Base-by-base conservation (phyloP, 2,888 invertebrate genomes). In the Sesamia inferens region DNA sequence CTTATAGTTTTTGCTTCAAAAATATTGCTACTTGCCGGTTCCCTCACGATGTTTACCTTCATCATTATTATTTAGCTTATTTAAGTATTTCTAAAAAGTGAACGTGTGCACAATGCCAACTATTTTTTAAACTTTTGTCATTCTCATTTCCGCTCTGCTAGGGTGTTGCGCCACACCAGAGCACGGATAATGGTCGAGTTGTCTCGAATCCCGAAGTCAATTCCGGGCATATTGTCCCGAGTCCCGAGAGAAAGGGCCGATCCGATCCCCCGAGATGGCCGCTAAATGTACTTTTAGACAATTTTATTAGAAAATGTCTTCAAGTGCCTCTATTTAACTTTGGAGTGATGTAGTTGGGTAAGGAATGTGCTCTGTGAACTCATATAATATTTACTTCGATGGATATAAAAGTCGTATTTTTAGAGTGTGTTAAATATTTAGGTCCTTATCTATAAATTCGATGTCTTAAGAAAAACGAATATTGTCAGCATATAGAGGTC, bases 201-300 rank as follows among this genome's bases (percentile, higher is more conserved):
- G 93, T 93, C 93, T 93, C 88, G 94, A 94, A 94, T 92, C 94
- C 93, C 90, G 90, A 90, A 94, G 94, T 94, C 94, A 94, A 94
- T 94, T 94, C 91, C 88, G 88, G 88, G 87, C 91, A 90, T 89
- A 93, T 93, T 94, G 94, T 93, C 91, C 92, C 85, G 74, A 78
- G 93, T 92, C 92, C 92, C 84, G 74, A 76, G 83, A 89, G 88
- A 90, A 85, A 85, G 74, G 87, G 68, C 85, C 82, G 86, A 84
- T 78, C 81, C 78, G 81, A 83, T 87, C 88, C 80, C 85, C 58
- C 44, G 85, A 80, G 88, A 87, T 74, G 72, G 73, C 82, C 76
- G 82, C 87, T 89, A 86, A 90, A 90, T 89, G 87, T 86, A 88
- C 87, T 88, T 88, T 88, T 83, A 87, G 82, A 88, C 86, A 85